Conservation (phyloP, 2,113 vertebrate genomes). For the Tragelaphus imberbis region DNA sequence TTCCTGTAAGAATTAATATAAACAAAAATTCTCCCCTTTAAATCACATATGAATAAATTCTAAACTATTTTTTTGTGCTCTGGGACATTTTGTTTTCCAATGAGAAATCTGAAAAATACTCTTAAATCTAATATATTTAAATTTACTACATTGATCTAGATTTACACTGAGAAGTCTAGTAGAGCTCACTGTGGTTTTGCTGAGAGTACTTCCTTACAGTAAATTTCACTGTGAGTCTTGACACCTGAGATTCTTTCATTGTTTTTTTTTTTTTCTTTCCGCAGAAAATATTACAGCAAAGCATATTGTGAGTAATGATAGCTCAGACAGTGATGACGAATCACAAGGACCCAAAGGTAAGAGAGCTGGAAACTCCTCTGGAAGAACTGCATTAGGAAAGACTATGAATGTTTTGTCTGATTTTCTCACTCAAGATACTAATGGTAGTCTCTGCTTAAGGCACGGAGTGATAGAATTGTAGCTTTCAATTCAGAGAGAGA, state of each 20-base stretch:
- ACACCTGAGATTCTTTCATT: background rate
- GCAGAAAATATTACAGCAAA: conserved; percentile 93
- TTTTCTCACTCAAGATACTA: background rate
- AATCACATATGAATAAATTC: background rate
- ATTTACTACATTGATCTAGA: background rate
- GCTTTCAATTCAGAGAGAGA: background rate
- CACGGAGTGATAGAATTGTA: too few species aligned
- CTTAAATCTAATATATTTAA: background rate
- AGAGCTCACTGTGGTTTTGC: background rate
- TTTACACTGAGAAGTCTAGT: background rate
- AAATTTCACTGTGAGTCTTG: background rate
- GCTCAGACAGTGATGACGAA: conserved; percentile 91
- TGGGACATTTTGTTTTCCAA: background rate
- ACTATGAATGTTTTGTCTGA: background rate
- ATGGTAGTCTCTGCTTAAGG: background rate
- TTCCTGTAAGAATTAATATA: background rate
- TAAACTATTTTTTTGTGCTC: background rate
- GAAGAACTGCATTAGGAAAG: accelerated
- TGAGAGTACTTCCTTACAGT: background rate
- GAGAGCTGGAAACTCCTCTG: background rate
- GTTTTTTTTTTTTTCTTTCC: conserved; percentile 49
- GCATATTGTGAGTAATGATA: conserved; percentile 92
- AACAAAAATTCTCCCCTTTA: background rate
- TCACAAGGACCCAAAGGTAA: conserved; percentile 88
- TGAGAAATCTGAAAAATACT: background rate